Evolutionary conservation across 2,113 vertebrate genomes (phyloP).

Genomic region (Vireo altiloquus): DNA sequence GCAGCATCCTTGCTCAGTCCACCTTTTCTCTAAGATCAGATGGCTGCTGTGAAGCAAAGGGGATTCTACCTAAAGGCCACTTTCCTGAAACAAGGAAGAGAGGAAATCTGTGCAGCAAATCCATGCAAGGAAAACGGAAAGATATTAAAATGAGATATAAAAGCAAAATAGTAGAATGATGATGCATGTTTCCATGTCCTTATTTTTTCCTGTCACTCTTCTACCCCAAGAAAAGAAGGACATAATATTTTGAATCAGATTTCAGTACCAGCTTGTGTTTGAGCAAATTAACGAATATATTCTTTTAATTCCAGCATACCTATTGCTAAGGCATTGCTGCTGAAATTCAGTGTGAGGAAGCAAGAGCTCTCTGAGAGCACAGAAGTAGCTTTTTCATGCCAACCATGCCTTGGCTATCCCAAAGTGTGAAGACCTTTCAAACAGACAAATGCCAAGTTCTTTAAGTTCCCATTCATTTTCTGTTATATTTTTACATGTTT

Average conservation of each 20-base stretch:
- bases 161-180: neutral
- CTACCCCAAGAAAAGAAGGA: neutral
- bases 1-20: neutral
- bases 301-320: neutral
- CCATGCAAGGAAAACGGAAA: neutral
- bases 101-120: neutral
- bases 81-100: neutral
- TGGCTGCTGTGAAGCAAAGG: neutral
- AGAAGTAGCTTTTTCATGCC: neutral
- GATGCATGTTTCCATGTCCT: neutral
- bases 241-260: neutral
- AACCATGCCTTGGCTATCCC: neutral
- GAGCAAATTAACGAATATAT: neutral
- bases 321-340: neutral
- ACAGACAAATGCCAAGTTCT: neutral
- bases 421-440: neutral
- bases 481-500: neutral
- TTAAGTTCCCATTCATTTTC: neutral
- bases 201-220: neutral
- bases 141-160: neutral
- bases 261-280: neutral
- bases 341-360: neutral
- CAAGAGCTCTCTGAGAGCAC: neutral
- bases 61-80: neutral
- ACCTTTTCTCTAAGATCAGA: neutral